These are phyloP conservation scores for Notechis scutatus DNA, from an alignment of 2,113 vertebrate genomes.

Conservation along the genomic window DNA sequence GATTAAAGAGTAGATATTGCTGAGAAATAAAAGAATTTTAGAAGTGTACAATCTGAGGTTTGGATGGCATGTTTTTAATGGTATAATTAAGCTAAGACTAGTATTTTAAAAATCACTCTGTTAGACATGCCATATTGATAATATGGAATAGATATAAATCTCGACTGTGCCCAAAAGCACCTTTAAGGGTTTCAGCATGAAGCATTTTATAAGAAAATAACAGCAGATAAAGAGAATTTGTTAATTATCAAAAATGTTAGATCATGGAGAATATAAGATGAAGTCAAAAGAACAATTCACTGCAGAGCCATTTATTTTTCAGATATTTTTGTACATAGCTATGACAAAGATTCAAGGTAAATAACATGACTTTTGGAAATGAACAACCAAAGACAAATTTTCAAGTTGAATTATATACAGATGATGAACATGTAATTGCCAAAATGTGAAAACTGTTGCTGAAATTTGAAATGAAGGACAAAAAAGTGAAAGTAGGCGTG, in stretches of 20 bases:
- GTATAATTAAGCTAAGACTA: neutral
- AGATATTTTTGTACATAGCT: neutral
- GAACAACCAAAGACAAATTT: neutral
- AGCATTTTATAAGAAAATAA: neutral
- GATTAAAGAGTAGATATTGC: neutral
- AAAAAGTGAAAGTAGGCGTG: neutral
- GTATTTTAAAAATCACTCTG: neutral
- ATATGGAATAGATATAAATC: neutral
- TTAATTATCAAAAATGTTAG: neutral
- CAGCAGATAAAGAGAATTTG: neutral
- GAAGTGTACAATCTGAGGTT: neutral
- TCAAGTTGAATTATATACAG: neutral
- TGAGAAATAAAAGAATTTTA: neutral
- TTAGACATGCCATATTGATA: neutral
- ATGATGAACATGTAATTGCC: neutral
- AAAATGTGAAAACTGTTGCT: neutral
- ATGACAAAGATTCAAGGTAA: neutral
- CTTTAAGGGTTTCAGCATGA: neutral
- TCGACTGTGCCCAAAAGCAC: neutral
- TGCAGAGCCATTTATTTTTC: neutral
- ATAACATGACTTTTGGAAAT: neutral
- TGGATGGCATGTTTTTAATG: neutral
- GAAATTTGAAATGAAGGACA: neutral
- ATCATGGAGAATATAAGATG: neutral
- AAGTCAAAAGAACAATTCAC: neutral